phyloP scores from a whole-genome alignment of 2,797 vertebrate species.

The Melanotaenia maccullochi region DNA sequence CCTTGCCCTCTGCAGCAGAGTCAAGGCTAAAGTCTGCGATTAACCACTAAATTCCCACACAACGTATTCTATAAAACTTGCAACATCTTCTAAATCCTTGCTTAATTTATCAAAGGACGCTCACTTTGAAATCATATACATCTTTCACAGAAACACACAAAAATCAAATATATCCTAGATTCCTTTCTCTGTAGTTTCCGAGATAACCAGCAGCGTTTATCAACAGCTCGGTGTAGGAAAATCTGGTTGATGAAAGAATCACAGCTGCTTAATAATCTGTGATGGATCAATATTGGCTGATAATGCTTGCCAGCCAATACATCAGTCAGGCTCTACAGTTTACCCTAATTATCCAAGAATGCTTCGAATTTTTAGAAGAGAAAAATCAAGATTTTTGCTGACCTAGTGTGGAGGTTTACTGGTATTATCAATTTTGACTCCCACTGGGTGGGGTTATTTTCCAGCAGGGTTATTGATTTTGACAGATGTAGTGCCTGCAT shows the following conservation, averaged over 20 bases:
- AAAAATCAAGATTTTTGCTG: conserved; percentile 11
- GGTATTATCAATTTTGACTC: conserved; percentile 8
- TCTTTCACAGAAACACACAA: neutral
- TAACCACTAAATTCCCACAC: conserved; percentile 10
- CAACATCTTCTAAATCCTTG: neutral
- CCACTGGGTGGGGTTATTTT: conserved; percentile 26
- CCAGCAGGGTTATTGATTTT: conserved; percentile 45
- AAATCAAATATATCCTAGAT: neutral
- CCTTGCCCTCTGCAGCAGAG: neutral
- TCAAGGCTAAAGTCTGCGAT: conserved; percentile 47
- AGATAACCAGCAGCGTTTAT: neutral
- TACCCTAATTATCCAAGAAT: conserved; percentile 1
- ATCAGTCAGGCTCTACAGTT: neutral
- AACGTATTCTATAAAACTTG: neutral
- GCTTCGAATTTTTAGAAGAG: neutral
- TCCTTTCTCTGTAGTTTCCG: neutral
- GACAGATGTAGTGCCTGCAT: conserved; percentile 6
- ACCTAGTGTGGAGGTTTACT: conserved; percentile 10
- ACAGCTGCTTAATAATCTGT: conserved; percentile 17
- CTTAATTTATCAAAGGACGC: neutral
- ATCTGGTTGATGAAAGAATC: neutral
- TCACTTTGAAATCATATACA: neutral
- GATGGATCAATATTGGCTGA: neutral
- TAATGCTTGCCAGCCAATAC: neutral
- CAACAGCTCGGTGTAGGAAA: neutral